phyloP scores from a whole-genome alignment of 2,113 vertebrate species.

The Sapayoa aenigma region DNA sequence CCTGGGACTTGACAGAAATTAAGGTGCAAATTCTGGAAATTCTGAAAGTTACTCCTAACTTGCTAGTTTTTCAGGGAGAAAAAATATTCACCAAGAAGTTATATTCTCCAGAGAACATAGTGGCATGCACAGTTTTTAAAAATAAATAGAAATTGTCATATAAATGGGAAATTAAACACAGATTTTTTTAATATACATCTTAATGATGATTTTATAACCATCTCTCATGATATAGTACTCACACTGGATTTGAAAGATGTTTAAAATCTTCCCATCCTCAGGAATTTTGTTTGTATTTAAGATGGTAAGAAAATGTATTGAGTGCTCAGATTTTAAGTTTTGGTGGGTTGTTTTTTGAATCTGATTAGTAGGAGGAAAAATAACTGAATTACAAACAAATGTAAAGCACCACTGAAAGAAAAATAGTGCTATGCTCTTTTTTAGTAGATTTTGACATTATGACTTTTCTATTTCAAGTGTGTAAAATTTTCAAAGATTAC shows the following conservation, averaged over 20 bases:
- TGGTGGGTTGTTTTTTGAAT: not conserved
- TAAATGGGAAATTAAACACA: not conserved
- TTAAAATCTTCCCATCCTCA: not conserved
- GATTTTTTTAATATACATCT: not conserved
- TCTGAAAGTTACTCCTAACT: not conserved
- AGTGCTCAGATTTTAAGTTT: not conserved
- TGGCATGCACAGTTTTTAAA: not conserved
- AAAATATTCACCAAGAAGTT: not conserved
- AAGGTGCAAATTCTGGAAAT: not conserved
- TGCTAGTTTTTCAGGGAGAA: not conserved
- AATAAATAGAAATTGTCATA: not conserved
- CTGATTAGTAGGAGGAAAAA: not conserved
- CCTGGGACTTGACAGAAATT: not conserved
- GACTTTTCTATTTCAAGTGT: not conserved
- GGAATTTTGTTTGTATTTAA: not conserved
- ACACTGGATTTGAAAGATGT: not conserved
- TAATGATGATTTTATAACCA: not conserved
- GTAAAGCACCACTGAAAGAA: not conserved
- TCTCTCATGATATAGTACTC: not conserved
- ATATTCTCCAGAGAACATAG: not conserved
- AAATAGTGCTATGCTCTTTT: not conserved
- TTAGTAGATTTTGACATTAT: not conserved
- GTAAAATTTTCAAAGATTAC: not conserved
- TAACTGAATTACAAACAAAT: not conserved
- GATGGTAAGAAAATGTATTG: not conserved